Evolutionary conservation across 2,113 vertebrate species (phyloP), one percentile per base, ranked within the genome.

Genomic region (Himantopus leucocephalus): DNA sequence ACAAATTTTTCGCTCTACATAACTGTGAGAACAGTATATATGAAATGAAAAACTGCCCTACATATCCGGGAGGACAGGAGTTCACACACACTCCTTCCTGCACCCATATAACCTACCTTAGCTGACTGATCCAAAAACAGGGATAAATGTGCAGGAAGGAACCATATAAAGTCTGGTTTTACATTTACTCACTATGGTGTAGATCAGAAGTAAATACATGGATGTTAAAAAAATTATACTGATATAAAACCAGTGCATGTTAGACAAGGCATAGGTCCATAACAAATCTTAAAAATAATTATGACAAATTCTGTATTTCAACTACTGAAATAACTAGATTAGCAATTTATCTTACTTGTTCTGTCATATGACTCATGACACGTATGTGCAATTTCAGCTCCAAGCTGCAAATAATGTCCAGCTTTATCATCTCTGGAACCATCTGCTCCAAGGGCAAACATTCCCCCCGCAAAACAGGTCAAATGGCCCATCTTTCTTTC

Each of bases 401-500:
- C 99, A 32, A 99, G 99, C 88, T 99, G 99, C 95, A 99, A 97
- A 92, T 99, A 99, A 97, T 99, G 99, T 48, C 99, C 99, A 12
- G 99, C 99, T 98, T 99, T 99, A 97, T 99, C 99, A 70, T 98
- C 99, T 37, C 99, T 98, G 59, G 99, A 99, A 90, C 99, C 99
- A 75, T 99, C 99, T 35, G 99, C 99, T 79, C 99, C 99, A 80
- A 99, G 96, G 16, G 99, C 99, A 94, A 99, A 99, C 99, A 99
- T 99, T 95, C 99, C 99, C 5, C 99, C 99, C 47, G 99, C 99
- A 92, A 99, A 99, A 92, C 99, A 99, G 63, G 99, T 99, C 98
- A 99, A 98, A 96, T 99, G 99, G 72, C 99, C 99, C 99, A 99
- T 99, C 97, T 99, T 99, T 95, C 99, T 98, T 96, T 99, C 99